A percentile compares a stretch with the other conserved stretches of the same genome.
These are phyloP conservation scores for Ciconia maguari DNA, from an alignment of 2,113 vertebrate species.

Conservation along the genomic window DNA sequence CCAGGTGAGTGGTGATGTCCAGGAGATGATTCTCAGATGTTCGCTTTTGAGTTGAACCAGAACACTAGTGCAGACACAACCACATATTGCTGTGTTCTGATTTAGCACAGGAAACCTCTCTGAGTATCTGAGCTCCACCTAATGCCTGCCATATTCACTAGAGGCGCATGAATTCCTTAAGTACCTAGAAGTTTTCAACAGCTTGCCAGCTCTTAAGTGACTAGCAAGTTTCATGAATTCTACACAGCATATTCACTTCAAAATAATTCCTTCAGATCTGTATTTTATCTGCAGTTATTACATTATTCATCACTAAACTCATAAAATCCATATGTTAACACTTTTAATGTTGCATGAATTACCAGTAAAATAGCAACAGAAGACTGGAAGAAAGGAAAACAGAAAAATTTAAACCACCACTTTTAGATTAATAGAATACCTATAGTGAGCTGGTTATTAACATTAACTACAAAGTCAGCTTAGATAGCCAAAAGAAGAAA, in stretches of 20 bases:
- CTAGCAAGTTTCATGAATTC: not conserved
- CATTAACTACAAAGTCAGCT: not conserved
- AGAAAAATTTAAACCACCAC: not conserved
- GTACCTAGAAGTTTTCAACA: not conserved
- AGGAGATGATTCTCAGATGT: not conserved
- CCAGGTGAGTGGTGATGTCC: not conserved
- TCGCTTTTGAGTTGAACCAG: not conserved
- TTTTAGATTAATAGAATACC: not conserved
- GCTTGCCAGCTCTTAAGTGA: not conserved
- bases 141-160: not conserved
- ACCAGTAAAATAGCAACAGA: not conserved
- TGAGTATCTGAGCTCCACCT: not conserved
- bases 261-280: not conserved
- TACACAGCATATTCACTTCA: not conserved
- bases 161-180: not conserved
- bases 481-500: not conserved
- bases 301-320: not conserved
- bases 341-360: not conserved
- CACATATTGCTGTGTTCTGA: not conserved
- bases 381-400: not conserved
- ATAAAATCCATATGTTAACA: not conserved
- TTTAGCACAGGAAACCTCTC: not conserved
- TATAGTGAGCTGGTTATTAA: not conserved
- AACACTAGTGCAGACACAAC: not conserved
- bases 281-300: not conserved